These are phyloP conservation scores for Andrena praecox DNA, from an alignment of 2,888 invertebrate genomes.

Conservation along the genomic window DNA sequence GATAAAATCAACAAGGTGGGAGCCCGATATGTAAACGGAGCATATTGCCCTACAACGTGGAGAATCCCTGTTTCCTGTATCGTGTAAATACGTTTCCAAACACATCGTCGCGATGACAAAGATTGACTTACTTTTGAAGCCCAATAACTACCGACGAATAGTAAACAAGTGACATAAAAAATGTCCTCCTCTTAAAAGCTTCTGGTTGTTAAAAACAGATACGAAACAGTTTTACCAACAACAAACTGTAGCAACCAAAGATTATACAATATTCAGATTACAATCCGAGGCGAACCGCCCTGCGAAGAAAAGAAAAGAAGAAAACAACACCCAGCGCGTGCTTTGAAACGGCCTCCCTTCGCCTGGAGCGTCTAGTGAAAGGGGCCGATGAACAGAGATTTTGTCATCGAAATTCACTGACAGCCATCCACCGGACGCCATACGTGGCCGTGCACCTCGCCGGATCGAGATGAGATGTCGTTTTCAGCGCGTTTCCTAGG, in stretches of 20 bases:
- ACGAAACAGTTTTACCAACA: no score
- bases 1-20: not conserved
- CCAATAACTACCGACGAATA: not conserved
- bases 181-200: no score
- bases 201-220: no score
- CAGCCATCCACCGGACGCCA: conserved; percentile 24
- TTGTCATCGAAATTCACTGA: conserved; percentile 56
- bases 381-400: conserved; percentile 14
- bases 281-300: no score
- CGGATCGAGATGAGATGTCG: conserved; percentile 77
- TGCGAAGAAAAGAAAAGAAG: not conserved
- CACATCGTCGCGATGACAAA: not conserved
- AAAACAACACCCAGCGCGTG: not conserved
- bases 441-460: conserved; percentile 30
- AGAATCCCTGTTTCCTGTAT: not conserved
- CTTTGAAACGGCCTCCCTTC: not conserved
- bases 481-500: conserved; percentile 76
- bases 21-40: not conserved
- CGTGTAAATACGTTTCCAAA: not conserved
- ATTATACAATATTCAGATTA: no score
- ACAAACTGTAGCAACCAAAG: no score
- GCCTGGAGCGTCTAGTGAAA: not conserved
- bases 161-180: not conserved
- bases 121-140: not conserved
- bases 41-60: not conserved